Evolutionary conservation across 2,888 invertebrate species (phyloP).

Genomic region (Actias luna): DNA sequence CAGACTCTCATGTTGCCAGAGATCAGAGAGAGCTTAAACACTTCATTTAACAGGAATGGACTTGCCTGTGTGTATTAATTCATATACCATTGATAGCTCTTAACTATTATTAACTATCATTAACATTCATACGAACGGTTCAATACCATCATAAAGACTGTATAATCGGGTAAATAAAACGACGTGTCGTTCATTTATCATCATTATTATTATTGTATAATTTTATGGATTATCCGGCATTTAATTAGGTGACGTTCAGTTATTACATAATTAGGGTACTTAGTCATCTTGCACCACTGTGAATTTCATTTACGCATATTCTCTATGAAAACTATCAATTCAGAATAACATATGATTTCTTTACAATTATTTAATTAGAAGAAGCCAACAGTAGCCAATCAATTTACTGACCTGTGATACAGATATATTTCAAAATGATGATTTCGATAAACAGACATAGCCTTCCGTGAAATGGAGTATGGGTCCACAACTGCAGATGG

Average conservation of each 20-base stretch:
- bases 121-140: not conserved
- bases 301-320: too few species aligned
- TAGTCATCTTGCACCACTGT: not conserved
- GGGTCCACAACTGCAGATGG: too few species aligned
- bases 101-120: not conserved
- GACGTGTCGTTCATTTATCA: conserved; percentile 33
- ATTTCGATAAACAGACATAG: not conserved
- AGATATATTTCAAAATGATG: not conserved
- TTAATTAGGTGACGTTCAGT: conserved; percentile 42
- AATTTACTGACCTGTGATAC: not conserved
- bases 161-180: not conserved
- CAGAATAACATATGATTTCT: not conserved
- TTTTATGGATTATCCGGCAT: conserved; percentile 68
- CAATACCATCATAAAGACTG: not conserved
- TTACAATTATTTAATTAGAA: not conserved
- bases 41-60: too few species aligned
- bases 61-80: too few species aligned
- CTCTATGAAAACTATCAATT: not conserved
- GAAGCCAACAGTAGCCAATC: not conserved
- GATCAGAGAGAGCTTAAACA: too few species aligned
- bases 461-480: too few species aligned
- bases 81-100: not conserved
- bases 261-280: not conserved
- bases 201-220: conserved; percentile 67
- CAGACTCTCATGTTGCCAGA: too few species aligned